A percentile compares a stretch with the other conserved stretches of the same genome.
Conservation (phyloP, 23 tunicate genomes). For the Botrylloides violaceus region DNA sequence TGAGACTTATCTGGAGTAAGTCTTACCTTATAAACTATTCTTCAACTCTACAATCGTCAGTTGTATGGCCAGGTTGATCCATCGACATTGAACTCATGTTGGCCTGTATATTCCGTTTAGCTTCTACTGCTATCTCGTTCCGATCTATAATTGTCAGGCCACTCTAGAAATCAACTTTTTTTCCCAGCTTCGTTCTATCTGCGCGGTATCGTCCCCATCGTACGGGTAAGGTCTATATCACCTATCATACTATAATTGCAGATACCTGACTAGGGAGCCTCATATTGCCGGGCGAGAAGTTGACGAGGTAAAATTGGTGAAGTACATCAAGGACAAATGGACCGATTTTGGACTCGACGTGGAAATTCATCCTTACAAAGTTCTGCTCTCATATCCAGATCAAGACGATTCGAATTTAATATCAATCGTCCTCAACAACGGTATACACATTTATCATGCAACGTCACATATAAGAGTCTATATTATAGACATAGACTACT, state of each 20-base stretch:
- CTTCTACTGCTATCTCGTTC: too few relatives aligned
- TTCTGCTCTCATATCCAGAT: conserved; percentile 65
- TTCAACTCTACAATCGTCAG: too few relatives aligned
- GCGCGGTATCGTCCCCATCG: neutral
- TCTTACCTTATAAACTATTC: neutral
- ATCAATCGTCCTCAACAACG: conserved; percentile 26
- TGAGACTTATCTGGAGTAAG: conserved; percentile 13
- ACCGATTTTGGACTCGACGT: conserved; percentile 39
- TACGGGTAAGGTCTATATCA: neutral
- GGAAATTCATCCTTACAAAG: conserved; percentile 39
- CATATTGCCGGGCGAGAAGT: conserved; percentile 69
- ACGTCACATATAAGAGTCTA: too few relatives aligned
- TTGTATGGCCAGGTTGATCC: too few relatives aligned
- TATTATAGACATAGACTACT: too few relatives aligned
- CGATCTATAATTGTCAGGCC: neutral
- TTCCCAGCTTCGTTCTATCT: neutral
- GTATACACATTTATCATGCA: too few relatives aligned
- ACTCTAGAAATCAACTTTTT: too few relatives aligned
- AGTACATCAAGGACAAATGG: conserved; percentile 44
- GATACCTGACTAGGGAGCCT: conserved; percentile 36
- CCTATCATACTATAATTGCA: conserved; percentile 5
- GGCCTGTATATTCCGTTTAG: too few relatives aligned
- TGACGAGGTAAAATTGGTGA: conserved; percentile 49
- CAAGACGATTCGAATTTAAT: conserved; percentile 54
- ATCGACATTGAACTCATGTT: too few relatives aligned